Conservation (phyloP, 2,888 invertebrate genomes). For the Scaptomyza caliginosa region DNA sequence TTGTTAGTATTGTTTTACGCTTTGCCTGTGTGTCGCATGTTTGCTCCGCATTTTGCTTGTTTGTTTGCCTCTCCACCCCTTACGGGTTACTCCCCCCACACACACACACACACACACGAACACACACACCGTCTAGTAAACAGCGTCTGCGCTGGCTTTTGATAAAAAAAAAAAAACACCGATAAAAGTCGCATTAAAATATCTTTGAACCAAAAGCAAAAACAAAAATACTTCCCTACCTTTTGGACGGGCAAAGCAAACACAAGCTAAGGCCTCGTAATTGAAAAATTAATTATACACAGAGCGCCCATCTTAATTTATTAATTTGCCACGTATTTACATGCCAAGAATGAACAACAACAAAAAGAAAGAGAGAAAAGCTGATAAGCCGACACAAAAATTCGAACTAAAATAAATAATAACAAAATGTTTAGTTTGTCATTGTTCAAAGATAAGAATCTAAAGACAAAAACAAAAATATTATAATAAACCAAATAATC, state of each 20-base stretch:
- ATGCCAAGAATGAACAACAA: constrained; percentile 19
- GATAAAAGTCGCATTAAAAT: constrained; percentile 49
- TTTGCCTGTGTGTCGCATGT: constrained; percentile 26
- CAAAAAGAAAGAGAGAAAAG: neutral
- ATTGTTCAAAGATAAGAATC: constrained; percentile 35
- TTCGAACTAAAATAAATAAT: constrained; percentile 31
- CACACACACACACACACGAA: no score
- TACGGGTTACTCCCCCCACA: neutral
- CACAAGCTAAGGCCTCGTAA: constrained; percentile 67
- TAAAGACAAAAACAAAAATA: no score
- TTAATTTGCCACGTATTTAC: constrained; percentile 58
- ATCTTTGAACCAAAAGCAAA: constrained; percentile 32
- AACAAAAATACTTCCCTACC: constrained; percentile 16
- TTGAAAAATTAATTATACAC: constrained; percentile 73
- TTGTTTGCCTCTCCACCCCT: constrained; percentile 18
- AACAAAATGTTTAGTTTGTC: constrained; percentile 49
- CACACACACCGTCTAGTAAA: constrained; percentile 21
- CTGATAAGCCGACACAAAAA: constrained; percentile 46
- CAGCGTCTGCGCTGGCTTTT: constrained; percentile 49
- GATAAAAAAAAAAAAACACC: constrained; percentile 61
- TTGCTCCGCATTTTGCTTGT: constrained; percentile 26
- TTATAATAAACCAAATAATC: no score
- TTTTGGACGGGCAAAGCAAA: constrained; percentile 57
- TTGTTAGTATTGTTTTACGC: constrained; percentile 28
- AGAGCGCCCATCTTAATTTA: constrained; percentile 49